Base-by-base conservation (phyloP, 2,113 vertebrate genomes). In the Apteryx mantelli region DNA sequence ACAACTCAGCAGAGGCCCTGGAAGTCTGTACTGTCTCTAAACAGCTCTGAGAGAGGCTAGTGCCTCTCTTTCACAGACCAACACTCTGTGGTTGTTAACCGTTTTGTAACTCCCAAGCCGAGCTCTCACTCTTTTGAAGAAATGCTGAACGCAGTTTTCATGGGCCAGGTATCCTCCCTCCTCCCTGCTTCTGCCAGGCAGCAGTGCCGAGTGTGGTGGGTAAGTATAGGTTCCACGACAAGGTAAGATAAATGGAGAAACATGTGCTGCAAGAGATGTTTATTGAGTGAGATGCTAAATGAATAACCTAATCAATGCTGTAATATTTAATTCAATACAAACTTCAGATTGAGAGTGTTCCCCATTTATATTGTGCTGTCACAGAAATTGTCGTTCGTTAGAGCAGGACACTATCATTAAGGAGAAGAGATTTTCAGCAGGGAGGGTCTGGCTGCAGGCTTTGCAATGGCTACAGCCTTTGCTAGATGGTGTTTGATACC, bases 241-340 rank as follows among this genome's bases (percentile, higher is more conserved):
- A 95, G 95, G 92, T 80, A 97, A 97, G 96, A 97, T 94, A 96
- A 97, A 97, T 97, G 93, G 93, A 75, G 92, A 94, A 96, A 97
- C 96, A 97, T 6, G 46, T 1, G 1, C 83, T 86, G 93, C 82
- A 95, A 95, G 95, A 97, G 92, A 93, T 91, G 94, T 94, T 96
- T 96, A 97, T 97, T 97, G 96, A 97, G 96, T 97, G 89, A 95
- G 96, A 97, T 97, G 96, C 97, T 97, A 96, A 97, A 97, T 96
- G 95, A 97, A 97, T 96, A 96, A 96, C 95, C 95, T 95, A 97
- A 97, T 98, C 97, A 97, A 97, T 97, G 95, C 90, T 92, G 96
- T 97, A 97, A 97, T 97, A 97, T 96, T 97, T 96, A 98, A 98
- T 97, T 96, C 91, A 95, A 97, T 96, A 96, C 96, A 95, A 95